Evolutionary conservation across 1,140 invertebrate genomes (phyloP).

Genomic region (Bombus impatiens): DNA sequence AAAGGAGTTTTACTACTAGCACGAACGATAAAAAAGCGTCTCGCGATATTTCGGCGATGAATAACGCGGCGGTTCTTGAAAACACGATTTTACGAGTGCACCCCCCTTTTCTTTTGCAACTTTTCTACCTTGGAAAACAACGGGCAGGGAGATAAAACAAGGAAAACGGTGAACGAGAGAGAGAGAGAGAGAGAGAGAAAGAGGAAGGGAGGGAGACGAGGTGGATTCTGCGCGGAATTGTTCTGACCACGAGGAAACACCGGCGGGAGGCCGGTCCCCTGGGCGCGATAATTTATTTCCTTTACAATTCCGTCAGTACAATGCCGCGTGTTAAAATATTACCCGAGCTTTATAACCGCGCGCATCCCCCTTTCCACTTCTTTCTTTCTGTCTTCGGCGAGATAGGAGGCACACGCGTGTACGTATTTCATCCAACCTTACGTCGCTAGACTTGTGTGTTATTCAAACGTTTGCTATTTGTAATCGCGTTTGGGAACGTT

Average conservation of each 20-base stretch:
- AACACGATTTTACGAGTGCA: constrained; percentile 25
- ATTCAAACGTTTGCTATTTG: constrained; percentile 23
- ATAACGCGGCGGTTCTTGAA: constrained; percentile 27
- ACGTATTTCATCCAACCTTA: not conserved
- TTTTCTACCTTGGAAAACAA: constrained; percentile 6
- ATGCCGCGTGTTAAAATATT: constrained; percentile 73
- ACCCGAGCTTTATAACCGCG: constrained; percentile 66
- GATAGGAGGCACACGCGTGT: constrained; percentile 20
- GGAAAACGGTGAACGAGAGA: not conserved
- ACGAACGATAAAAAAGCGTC: not conserved
- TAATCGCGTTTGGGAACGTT: not conserved
- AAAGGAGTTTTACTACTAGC: constrained; percentile 6
- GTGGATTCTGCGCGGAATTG: constrained; percentile 37
- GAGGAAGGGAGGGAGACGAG: not conserved
- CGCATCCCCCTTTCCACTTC: constrained; percentile 4
- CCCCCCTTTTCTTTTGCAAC: constrained; percentile 13
- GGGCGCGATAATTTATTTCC: constrained; percentile 70
- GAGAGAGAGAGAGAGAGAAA: too few relatives aligned
- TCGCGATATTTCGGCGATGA: constrained; percentile 11
- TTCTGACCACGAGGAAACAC: constrained; percentile 54
- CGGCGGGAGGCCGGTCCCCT: constrained; percentile 17
- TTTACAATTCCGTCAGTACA: constrained; percentile 72
- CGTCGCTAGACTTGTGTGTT: not conserved
- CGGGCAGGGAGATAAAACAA: not conserved
- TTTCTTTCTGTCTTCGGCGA: constrained; percentile 21